Percentiles rank a stretch among this genome's conserved stretches.
These are phyloP conservation scores for Pipra filicauda DNA, from an alignment of 2,113 vertebrate genomes.

Conservation along the genomic window DNA sequence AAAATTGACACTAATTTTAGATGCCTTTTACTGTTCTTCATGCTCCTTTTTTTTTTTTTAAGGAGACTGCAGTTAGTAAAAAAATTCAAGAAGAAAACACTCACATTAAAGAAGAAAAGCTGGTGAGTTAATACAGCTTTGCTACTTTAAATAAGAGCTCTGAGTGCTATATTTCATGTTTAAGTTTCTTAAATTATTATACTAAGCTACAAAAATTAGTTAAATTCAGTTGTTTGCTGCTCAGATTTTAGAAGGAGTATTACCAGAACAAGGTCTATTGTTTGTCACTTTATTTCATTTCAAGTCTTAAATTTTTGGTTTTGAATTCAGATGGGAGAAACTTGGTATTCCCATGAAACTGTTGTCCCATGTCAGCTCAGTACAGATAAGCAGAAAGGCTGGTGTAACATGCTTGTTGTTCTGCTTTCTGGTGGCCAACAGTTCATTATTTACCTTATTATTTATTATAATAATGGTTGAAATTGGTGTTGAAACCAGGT, in stretches of 20 bases:
- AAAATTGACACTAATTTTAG: not conserved
- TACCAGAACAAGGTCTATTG: not conserved
- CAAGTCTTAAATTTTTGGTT: not conserved
- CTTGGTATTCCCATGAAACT: not conserved
- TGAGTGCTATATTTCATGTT: not conserved
- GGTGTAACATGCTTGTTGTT: not conserved
- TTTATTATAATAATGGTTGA: too few species aligned
- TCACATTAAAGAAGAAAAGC: constrained; percentile 80
- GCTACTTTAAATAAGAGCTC: not conserved
- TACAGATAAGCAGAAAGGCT: not conserved
- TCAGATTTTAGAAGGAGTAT: not conserved
- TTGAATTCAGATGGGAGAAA: not conserved
- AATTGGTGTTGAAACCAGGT: not conserved
- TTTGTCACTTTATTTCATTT: not conserved
- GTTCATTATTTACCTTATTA: not conserved
- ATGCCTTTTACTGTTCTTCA: not conserved
- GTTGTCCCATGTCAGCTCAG: not conserved
- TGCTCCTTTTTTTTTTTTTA: constrained; percentile 18
- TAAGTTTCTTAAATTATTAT: not conserved
- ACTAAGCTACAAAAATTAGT: not conserved
- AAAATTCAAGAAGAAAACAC: constrained; percentile 79
- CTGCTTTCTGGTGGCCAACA: not conserved
- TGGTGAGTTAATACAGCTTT: constrained; percentile 71
- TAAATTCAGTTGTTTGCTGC: not conserved
- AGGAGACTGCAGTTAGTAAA: constrained; percentile 86